These are phyloP conservation scores for Eugnorisma glareosa DNA, from an alignment of 2,888 invertebrate species.

Conservation along the genomic window DNA sequence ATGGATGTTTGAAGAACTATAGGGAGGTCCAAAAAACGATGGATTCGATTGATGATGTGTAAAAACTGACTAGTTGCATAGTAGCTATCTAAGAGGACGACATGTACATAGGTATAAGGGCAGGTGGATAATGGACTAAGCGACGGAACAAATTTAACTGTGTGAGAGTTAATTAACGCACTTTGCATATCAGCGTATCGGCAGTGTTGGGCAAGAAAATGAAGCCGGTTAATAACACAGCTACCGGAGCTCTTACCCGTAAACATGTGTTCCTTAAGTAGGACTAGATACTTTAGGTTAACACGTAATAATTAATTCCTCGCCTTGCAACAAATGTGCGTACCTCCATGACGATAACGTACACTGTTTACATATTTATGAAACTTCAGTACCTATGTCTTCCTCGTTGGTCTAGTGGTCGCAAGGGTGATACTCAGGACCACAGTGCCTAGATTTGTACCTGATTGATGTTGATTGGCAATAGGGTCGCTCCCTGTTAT, in stretches of 20 bases:
- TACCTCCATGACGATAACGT: constrained; percentile 45
- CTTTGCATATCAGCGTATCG: not conserved
- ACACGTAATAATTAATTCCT: constrained; percentile 42
- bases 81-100: not conserved
- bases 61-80: not conserved
- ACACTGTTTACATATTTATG: constrained; percentile 42
- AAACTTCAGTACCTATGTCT: constrained; percentile 23
- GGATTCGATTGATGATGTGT: not conserved
- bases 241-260: constrained; percentile 12
- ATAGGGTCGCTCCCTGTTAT: not conserved
- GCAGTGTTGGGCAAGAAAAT: constrained; percentile 1
- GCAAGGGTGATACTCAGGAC: not conserved
- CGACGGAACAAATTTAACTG: too few species aligned
- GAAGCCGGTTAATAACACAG: too few species aligned
- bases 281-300: constrained; percentile 16
- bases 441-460: not conserved
- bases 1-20: not conserved
- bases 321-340: constrained; percentile 46
- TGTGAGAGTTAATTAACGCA: not conserved
- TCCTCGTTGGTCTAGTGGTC: not conserved
- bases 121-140: not conserved
- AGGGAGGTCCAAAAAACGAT: not conserved
- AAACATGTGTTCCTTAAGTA: constrained; percentile 25
- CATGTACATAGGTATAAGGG: not conserved
- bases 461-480: not conserved